These are phyloP conservation scores for Amphimedon queenslandica DNA, from an alignment of 37 sponge, comb jelly and placozoan species.

Conservation along the genomic window DNA sequence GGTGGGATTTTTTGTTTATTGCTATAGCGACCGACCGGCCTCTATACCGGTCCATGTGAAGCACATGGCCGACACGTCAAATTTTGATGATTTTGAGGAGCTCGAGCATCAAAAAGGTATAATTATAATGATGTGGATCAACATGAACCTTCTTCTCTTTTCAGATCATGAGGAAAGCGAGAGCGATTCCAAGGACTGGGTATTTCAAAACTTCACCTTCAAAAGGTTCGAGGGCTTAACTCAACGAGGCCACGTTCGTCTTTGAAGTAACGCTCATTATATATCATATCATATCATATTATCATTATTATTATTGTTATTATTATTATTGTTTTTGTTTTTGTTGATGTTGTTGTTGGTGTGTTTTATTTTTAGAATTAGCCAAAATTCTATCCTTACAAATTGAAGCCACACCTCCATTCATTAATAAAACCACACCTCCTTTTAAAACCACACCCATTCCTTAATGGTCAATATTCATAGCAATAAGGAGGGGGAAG, in stretches of 20 bases:
- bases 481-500: too few species aligned
- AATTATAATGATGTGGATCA: background rate
- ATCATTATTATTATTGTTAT: background rate
- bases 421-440: too few species aligned
- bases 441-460: too few species aligned
- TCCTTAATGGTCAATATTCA: too few species aligned
- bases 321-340: background rate
- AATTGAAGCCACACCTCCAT: too few species aligned
- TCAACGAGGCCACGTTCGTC: conserved; percentile 68
- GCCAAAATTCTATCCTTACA: too few species aligned
- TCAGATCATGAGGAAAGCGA: conserved; percentile 42
- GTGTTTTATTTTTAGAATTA: too few species aligned
- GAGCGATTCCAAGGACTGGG: conserved; percentile 88
- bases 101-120: conserved; percentile 44
- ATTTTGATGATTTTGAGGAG: conserved; percentile 96
- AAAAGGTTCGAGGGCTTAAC: conserved; percentile 96
- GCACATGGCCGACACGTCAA: conserved; percentile 96
- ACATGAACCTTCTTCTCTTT: too few species aligned
- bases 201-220: conserved; percentile 98
- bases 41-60: conserved; percentile 88
- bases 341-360: background rate
- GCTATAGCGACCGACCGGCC: conserved; percentile 80
- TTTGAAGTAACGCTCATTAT: conserved; percentile 11
- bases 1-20: background rate
- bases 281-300: background rate